Evolutionary conservation across 2,888 invertebrate genomes (phyloP).

Genomic region (Helleia helle): DNA sequence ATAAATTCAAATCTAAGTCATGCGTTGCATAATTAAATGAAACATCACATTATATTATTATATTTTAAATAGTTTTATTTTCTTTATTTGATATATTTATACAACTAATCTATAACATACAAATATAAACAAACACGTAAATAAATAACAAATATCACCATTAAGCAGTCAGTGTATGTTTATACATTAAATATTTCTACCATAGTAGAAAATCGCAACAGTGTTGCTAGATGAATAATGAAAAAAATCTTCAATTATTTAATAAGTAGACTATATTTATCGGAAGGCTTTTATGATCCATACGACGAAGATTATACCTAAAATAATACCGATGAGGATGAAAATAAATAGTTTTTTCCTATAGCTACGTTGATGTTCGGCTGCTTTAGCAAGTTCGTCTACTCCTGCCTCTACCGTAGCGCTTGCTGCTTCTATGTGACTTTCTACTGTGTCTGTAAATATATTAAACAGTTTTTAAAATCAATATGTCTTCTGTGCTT

Average conservation of each 20-base stretch:
- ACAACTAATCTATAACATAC: neutral
- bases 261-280: conserved; percentile 31
- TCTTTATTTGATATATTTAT: neutral
- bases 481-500: too few species aligned
- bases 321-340: conserved; percentile 77
- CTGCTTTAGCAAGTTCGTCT: conserved; percentile 86
- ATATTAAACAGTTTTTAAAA: neutral
- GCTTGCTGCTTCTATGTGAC: conserved; percentile 83
- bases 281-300: conserved; percentile 77
- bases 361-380: conserved; percentile 81
- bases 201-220: neutral
- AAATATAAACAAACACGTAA: conserved; percentile 5
- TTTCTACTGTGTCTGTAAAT: conserved; percentile 85
- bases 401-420: conserved; percentile 86
- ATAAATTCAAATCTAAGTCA: too few species aligned
- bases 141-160: conserved; percentile 10
- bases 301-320: conserved; percentile 79
- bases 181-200: neutral
- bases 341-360: conserved; percentile 83
- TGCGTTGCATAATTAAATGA: neutral
- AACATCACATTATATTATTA: neutral
- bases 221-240: conserved; percentile 5
- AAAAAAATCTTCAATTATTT: neutral
- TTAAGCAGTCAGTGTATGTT: conserved; percentile 7
- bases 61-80: neutral